Percentiles rank a stretch among this genome's conserved stretches.
Conservation (phyloP, 2,797 vertebrate species). For the Myotis pilosus region DNA sequence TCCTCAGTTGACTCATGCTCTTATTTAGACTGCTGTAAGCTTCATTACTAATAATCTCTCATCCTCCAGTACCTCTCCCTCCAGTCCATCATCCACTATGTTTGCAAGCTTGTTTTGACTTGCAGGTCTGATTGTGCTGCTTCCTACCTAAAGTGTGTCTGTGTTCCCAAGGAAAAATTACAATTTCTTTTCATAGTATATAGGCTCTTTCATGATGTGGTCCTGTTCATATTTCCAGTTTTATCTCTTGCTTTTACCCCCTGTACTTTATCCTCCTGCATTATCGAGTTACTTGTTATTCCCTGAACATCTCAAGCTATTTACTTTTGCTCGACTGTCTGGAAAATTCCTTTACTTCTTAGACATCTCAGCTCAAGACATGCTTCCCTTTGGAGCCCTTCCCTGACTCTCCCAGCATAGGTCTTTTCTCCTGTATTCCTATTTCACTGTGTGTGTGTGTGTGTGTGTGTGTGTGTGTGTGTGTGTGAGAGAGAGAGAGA, state of each 20-base stretch:
- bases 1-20: background rate
- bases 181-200: background rate
- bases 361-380: background rate
- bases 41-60: background rate
- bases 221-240: background rate
- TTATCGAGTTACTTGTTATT: background rate
- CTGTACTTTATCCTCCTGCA: background rate
- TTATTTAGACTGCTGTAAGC: background rate
- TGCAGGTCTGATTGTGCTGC: background rate
- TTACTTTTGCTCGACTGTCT: slow-evolving; percentile 2
- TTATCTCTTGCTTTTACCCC: background rate
- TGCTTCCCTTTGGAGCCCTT: slow-evolving; percentile 4
- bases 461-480: background rate
- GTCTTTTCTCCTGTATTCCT: background rate
- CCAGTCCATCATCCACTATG: background rate
- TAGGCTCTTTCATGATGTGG: background rate
- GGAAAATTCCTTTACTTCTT: slow-evolving; percentile 17
- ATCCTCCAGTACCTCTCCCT: background rate
- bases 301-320: background rate
- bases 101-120: slow-evolving; percentile 45
- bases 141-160: background rate
- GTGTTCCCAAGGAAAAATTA: slow-evolving; percentile 19
- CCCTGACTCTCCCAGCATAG: background rate
- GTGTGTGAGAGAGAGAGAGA: background rate
- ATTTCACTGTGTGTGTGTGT: background rate